phyloP scores from a whole-genome alignment of 1,140 invertebrate species.

The Whitmania pigra region DNA sequence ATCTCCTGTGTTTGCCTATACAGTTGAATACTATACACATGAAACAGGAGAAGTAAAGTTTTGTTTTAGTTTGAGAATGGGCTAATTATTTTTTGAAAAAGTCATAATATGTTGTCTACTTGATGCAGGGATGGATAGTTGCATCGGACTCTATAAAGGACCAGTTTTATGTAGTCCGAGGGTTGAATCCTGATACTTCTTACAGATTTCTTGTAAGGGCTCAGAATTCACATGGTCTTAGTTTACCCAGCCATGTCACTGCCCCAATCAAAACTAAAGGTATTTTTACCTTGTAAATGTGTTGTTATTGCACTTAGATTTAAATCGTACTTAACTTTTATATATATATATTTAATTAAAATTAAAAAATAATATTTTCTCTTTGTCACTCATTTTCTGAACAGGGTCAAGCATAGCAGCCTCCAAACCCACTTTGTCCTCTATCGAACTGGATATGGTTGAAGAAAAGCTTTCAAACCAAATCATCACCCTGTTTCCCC shows the following conservation, averaged over 20 bases:
- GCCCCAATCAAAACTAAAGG: conserved; percentile 41
- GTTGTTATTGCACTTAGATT: neutral
- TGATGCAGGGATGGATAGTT: conserved; percentile 62
- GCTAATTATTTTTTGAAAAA: neutral
- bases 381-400: neutral
- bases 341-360: neutral
- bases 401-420: neutral
- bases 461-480: conserved; percentile 20
- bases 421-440: conserved; percentile 19
- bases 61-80: neutral
- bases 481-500: conserved; percentile 28
- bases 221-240: conserved; percentile 69
- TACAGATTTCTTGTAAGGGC: conserved; percentile 82
- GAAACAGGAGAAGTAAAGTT: conserved; percentile 33
- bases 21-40: conserved; percentile 68
- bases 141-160: conserved; percentile 57
- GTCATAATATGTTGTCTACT: conserved; percentile 32
- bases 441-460: conserved; percentile 23
- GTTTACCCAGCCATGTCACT: conserved; percentile 46
- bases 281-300: conserved; percentile 9
- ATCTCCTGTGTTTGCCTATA: conserved; percentile 64
- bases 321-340: neutral
- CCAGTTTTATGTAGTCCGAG: conserved; percentile 37
- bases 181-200: conserved; percentile 62
- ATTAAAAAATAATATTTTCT: neutral